Evolutionary conservation across 2,888 invertebrate genomes (phyloP).

Genomic region (Piscicola geometra): DNA sequence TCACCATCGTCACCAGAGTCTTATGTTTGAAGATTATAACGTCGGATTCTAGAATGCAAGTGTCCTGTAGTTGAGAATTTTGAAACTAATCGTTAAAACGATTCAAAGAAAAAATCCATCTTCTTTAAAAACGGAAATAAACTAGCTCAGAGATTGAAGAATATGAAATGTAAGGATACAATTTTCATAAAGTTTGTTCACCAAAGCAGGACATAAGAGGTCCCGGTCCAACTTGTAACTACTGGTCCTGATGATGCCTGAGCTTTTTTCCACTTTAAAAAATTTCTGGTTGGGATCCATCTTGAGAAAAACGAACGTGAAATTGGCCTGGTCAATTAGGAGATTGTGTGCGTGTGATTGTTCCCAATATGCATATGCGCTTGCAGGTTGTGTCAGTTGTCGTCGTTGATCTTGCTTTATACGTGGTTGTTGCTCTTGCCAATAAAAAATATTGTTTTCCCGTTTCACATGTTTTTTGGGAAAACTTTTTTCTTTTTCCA

Average conservation of each 20-base stretch:
- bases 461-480: too few species aligned
- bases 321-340: not conserved
- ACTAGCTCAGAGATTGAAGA: not conserved
- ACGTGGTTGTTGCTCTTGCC: too few species aligned
- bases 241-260: conserved; percentile 30
- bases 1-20: conserved; percentile 13
- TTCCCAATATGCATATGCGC: too few species aligned
- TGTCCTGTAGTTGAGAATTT: not conserved
- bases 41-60: conserved; percentile 18
- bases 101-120: not conserved
- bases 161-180: not conserved
- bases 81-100: too few species aligned
- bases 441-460: too few species aligned
- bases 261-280: conserved; percentile 27
- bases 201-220: conserved; percentile 8
- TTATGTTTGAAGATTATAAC: conserved; percentile 17
- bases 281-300: conserved; percentile 17
- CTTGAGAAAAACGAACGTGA: conserved; percentile 29
- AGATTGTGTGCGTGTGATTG: too few species aligned
- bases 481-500: not conserved
- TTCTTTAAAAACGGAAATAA: not conserved
- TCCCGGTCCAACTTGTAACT: conserved; percentile 30
- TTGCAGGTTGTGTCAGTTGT: too few species aligned
- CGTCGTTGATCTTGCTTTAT: too few species aligned
- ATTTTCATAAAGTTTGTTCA: not conserved